These are phyloP conservation scores for Euura saliciscinereae DNA, from an alignment of 1,140 invertebrate species.

Conservation along the genomic window DNA sequence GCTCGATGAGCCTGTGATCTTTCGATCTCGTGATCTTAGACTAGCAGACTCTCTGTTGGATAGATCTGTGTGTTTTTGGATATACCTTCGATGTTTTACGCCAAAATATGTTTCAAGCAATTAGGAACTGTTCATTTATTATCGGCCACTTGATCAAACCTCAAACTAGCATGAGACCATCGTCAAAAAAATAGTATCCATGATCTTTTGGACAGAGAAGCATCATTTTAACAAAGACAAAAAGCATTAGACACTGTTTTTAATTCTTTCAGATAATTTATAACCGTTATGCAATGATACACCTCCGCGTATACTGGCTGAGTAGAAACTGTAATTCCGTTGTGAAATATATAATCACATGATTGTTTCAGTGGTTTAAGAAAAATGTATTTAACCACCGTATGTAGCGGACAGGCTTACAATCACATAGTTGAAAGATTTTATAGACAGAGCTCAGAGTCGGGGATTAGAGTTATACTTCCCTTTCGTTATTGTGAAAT, in stretches of 20 bases:
- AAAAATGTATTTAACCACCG: slow-evolving; percentile 3
- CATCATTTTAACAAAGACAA: background rate
- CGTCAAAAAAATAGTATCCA: background rate
- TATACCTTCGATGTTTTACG: slow-evolving; percentile 37
- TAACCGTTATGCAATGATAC: background rate
- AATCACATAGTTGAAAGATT: slow-evolving; percentile 1
- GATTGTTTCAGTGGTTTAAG: slow-evolving; percentile 1
- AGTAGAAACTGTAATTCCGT: background rate
- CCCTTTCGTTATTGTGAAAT: slow-evolving; percentile 1
- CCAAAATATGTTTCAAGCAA: slow-evolving; percentile 43
- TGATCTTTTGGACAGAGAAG: background rate
- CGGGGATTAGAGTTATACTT: background rate
- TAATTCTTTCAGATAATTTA: background rate
- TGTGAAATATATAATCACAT: slow-evolving; percentile 7
- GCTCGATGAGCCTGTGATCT: slow-evolving; percentile 46
- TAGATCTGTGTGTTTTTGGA: slow-evolving; percentile 45
- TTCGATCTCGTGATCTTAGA: slow-evolving; percentile 19
- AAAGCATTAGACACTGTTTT: background rate
- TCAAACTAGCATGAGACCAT: background rate
- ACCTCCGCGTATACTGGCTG: background rate
- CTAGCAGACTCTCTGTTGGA: slow-evolving; percentile 35
- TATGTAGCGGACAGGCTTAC: background rate
- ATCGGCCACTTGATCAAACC: background rate
- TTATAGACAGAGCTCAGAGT: background rate
- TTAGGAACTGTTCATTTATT: slow-evolving; percentile 28